Conservation (phyloP, 2,113 vertebrate genomes). For the Cercopithecus mona region DNA sequence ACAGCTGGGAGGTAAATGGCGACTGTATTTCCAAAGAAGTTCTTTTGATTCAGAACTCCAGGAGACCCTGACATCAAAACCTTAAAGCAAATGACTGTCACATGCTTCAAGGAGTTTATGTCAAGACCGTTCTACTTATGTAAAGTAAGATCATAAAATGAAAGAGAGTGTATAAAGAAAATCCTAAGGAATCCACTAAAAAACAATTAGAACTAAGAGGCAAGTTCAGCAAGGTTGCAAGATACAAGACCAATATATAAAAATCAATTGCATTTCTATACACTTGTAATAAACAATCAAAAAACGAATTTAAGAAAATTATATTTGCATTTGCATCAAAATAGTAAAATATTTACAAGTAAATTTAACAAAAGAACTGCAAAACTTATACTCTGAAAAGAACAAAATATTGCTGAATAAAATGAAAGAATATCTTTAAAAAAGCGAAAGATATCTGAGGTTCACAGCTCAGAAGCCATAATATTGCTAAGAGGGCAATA, state of each 20-base stretch:
- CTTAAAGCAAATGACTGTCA: background rate
- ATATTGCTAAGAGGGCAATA: background rate
- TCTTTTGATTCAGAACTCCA: background rate
- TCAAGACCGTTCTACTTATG: background rate
- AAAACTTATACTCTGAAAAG: slow-evolving; percentile 13
- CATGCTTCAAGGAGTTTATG: background rate
- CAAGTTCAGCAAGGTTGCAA: background rate
- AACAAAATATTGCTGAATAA: background rate
- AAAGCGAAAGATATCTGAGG: background rate
- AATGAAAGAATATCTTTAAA: background rate
- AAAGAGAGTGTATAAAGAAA: background rate
- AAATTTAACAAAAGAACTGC: background rate
- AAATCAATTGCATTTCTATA: background rate
- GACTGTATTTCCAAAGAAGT: background rate
- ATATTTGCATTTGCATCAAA: background rate
- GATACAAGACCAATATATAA: background rate
- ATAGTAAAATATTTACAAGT: background rate
- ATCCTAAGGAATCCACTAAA: background rate
- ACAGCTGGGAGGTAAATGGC: background rate
- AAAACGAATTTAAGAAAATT: slow-evolving; percentile 12
- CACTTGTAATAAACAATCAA: background rate
- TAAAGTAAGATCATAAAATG: background rate
- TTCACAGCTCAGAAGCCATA: background rate
- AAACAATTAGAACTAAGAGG: background rate
- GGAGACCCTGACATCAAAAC: background rate